Conservation (phyloP, 2,888 invertebrate genomes). For the Aplocera efformata region DNA sequence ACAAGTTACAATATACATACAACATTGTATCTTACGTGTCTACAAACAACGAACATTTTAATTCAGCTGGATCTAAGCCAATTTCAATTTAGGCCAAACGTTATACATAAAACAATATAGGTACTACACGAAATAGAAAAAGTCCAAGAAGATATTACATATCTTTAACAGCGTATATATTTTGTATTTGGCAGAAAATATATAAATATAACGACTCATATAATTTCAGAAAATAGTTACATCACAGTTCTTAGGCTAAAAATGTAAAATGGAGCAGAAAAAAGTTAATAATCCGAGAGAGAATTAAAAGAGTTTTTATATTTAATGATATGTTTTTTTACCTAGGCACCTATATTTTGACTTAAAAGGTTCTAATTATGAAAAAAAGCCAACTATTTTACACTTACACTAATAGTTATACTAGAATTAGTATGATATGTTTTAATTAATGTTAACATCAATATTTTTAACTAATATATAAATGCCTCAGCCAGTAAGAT, state of each 20-base stretch:
- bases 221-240: constrained; percentile 63
- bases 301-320: constrained; percentile 33
- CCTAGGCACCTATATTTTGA: constrained; percentile 60
- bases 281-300: constrained; percentile 33
- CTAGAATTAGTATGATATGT: constrained; percentile 48
- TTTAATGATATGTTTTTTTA: constrained; percentile 59
- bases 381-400: constrained; percentile 39
- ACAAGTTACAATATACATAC: constrained; percentile 53
- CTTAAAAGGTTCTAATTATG: constrained; percentile 32
- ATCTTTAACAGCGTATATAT: constrained; percentile 58
- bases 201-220: constrained; percentile 40
- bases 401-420: constrained; percentile 35
- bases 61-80: constrained; percentile 24
- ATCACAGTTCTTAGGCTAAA: constrained; percentile 58
- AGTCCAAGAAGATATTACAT: constrained; percentile 59
- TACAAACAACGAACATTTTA: constrained; percentile 39
- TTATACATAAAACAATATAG: constrained; percentile 29
- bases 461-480: constrained; percentile 61
- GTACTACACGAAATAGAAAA: constrained; percentile 33
- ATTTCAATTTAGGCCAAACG: constrained; percentile 51
- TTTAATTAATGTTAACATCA: constrained; percentile 60
- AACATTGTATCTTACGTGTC: constrained; percentile 44
- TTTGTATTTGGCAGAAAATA: constrained; percentile 55
- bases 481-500: constrained; percentile 80
- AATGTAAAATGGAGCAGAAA: constrained; percentile 33